These are phyloP conservation scores for Mus spicilegus DNA, from an alignment of 2,113 vertebrate species.

Conservation along the genomic window DNA sequence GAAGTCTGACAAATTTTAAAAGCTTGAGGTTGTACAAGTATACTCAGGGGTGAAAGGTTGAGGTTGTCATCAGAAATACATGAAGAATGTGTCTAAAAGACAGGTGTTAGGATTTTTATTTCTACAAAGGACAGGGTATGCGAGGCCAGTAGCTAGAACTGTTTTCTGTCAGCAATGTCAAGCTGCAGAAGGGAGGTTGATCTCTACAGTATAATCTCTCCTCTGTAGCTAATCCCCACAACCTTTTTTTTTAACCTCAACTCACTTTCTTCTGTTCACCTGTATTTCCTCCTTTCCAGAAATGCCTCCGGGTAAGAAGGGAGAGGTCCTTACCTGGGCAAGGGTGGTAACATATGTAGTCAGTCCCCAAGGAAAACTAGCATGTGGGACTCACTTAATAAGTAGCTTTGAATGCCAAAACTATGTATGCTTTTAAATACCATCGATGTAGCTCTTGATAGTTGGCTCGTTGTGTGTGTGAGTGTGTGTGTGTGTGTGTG, in stretches of 20 bases:
- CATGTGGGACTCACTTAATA: neutral
- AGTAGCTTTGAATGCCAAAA: slow-evolving; percentile 21
- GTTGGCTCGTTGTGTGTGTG: neutral
- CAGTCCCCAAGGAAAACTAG: neutral
- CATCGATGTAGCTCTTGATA: neutral
- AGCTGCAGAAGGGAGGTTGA: neutral
- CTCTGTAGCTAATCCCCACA: neutral
- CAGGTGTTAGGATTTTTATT: neutral
- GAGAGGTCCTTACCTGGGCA: neutral
- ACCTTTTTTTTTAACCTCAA: neutral
- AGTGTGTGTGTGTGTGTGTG: neutral
- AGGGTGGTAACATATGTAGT: neutral
- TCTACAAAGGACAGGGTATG: neutral
- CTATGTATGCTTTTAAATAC: slow-evolving; percentile 7
- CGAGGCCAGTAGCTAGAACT: neutral
- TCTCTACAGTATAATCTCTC: neutral
- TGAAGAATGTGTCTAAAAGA: neutral
- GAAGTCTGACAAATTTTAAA: neutral
- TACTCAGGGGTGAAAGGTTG: neutral
- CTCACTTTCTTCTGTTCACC: neutral
- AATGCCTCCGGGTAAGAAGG: slow-evolving; percentile 27
- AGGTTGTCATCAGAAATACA: neutral
- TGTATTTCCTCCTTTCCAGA: slow-evolving; percentile 23
- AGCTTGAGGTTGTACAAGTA: neutral
- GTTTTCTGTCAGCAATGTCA: too few species aligned